phyloP scores from a whole-genome alignment of 2,797 vertebrate species.

The Catostomus latipinnis region DNA sequence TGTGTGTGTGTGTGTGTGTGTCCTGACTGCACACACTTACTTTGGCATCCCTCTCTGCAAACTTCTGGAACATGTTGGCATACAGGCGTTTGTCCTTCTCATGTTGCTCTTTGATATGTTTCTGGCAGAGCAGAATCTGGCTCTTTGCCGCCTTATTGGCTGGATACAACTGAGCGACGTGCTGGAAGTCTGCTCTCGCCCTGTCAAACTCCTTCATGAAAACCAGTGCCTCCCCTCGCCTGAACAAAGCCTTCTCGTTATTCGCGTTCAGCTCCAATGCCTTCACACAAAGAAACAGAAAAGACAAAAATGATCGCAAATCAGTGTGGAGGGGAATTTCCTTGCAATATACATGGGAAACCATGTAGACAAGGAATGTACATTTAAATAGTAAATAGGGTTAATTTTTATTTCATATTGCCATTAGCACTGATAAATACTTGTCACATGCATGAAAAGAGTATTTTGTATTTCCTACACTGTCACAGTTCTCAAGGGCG shows the following conservation, averaged over 20 bases:
- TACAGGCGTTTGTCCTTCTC: conserved; percentile 95
- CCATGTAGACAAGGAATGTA: background rate
- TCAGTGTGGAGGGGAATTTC: background rate
- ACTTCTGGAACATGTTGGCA: conserved; percentile 97
- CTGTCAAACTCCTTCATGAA: conserved; percentile 91
- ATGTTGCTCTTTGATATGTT: conserved; percentile 89
- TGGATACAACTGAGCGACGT: conserved; percentile 90
- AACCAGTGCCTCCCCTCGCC: conserved; percentile 89
- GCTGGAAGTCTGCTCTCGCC: conserved; percentile 90
- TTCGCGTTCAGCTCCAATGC: conserved; percentile 86
- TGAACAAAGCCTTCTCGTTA: conserved; percentile 96
- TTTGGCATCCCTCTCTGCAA: conserved; percentile 90
- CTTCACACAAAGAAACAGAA: conserved; percentile 67
- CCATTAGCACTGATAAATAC: too few relatives aligned
- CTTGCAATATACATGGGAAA: background rate
- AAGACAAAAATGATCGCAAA: background rate
- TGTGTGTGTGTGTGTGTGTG: too few relatives aligned
- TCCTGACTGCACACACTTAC: conserved; percentile 67
- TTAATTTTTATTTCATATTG: too few relatives aligned
- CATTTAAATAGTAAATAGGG: too few relatives aligned
- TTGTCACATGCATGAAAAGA: background rate
- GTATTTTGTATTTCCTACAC: conserved; percentile 76
- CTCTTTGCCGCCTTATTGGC: conserved; percentile 92
- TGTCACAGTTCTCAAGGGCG: conserved; percentile 91
- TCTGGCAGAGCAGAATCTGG: conserved; percentile 87